Evolutionary conservation across 2,888 invertebrate species (phyloP).

Genomic region (Gisinianus flammeolus): DNA sequence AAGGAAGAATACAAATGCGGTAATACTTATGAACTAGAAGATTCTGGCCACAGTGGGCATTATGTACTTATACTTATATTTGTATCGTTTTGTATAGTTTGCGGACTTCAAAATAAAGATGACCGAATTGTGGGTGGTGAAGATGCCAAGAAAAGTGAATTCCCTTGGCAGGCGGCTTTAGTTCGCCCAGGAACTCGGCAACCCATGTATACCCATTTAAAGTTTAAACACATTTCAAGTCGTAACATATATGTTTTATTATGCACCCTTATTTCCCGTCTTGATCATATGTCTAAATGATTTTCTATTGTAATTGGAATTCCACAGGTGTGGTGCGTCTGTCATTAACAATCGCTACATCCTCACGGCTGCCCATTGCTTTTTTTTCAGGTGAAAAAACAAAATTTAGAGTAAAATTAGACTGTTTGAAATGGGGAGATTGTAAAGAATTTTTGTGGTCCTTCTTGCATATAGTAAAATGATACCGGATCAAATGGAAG

Average conservation of each 20-base stretch:
- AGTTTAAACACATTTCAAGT: no score
- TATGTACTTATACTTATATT: neutral
- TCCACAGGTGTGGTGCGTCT: constrained; percentile 18
- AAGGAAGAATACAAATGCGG: constrained; percentile 27
- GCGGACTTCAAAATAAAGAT: constrained; percentile 44
- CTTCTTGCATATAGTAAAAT: no score
- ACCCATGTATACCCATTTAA: no score
- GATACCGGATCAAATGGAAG: constrained; percentile 43
- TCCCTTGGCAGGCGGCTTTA: constrained; percentile 27
- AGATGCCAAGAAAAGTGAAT: constrained; percentile 5
- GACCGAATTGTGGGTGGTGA: constrained; percentile 23
- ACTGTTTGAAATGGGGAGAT: no score
- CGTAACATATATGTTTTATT: no score
- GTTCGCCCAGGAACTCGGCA: constrained; percentile 2
- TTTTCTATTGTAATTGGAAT: no score
- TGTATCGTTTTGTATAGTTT: constrained; percentile 31
- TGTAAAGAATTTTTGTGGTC: no score
- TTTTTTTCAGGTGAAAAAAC: constrained; percentile 44
- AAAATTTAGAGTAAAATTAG: no score
- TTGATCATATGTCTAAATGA: no score
- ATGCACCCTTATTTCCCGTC: no score
- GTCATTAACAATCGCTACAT: constrained; percentile 32
- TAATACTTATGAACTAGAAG: neutral
- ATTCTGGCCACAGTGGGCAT: neutral
- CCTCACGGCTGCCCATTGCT: constrained; percentile 47